A percentile compares a stretch with the other conserved stretches of the same genome.
phyloP scores from a whole-genome alignment of 2,113 vertebrate genomes.

The Xerus inauris region DNA sequence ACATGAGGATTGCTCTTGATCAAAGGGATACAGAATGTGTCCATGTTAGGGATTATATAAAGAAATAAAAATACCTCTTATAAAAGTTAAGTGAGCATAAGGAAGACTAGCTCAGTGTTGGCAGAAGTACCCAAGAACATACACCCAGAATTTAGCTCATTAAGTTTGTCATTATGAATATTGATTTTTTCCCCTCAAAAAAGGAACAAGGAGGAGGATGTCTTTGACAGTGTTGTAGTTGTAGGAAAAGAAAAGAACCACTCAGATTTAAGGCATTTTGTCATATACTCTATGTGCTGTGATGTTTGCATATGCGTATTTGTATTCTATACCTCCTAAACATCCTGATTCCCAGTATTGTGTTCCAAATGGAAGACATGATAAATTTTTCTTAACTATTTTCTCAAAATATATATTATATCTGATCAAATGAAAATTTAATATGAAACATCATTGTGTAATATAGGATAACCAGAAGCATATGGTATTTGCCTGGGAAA shows the following conservation, averaged over 20 bases:
- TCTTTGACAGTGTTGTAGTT: neutral
- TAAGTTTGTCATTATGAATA: neutral
- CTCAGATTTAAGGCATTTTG: neutral
- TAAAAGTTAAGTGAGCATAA: neutral
- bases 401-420: neutral
- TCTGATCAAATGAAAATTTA: neutral
- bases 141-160: neutral
- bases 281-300: neutral
- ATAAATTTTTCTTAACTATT: neutral
- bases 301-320: rapidly evolving
- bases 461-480: neutral
- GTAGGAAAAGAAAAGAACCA: neutral
- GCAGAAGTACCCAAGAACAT: neutral
- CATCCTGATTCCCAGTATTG: neutral
- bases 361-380: neutral
- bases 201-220: neutral
- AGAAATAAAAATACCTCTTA: neutral
- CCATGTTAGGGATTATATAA: neutral
- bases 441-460: neutral
- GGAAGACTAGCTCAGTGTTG: neutral
- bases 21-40: neutral
- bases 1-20: neutral
- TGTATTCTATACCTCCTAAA: neutral
- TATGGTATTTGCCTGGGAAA: neutral
- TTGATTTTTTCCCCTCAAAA: neutral